A percentile compares a stretch with the other conserved stretches of the same genome.
Evolutionary conservation across 2,797 vertebrate species (phyloP).

Genomic region (Oreochromis mossambicus): DNA sequence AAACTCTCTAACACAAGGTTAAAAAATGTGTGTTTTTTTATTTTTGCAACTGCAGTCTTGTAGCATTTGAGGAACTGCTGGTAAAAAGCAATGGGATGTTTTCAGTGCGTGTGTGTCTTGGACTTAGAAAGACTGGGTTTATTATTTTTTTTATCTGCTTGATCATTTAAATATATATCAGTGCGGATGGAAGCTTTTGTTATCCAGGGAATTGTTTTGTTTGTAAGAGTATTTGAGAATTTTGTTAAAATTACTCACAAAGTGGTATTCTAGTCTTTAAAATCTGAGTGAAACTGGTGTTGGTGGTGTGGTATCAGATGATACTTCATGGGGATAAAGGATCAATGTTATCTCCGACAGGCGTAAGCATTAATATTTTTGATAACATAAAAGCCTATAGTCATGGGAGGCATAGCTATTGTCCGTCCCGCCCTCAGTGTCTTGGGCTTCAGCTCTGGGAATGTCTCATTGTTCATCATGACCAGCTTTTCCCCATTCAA

Average conservation of each 20-base stretch:
- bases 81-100: conserved; percentile 32
- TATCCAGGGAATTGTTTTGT: neutral
- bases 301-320: neutral
- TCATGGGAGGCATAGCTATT: conserved; percentile 92
- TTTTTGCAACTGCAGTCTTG: conserved; percentile 8
- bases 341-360: conserved; percentile 86
- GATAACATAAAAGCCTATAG: conserved; percentile 96
- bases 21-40: neutral
- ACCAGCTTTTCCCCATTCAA: conserved; percentile 90
- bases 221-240: neutral
- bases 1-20: conserved; percentile 3
- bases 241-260: neutral
- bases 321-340: neutral
- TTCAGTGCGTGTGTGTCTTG: conserved; percentile 61
- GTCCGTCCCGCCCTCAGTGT: conserved; percentile 89
- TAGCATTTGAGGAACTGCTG: conserved; percentile 17
- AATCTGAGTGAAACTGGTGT: neutral
- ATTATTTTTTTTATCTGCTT: neutral
- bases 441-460: conserved; percentile 92
- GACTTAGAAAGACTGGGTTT: neutral
- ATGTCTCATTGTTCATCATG: conserved; percentile 91
- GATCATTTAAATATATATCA: neutral
- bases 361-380: conserved; percentile 96
- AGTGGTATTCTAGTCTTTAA: neutral
- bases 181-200: neutral